These are phyloP conservation scores for Etheostoma nigrum DNA, from an alignment of 2,797 vertebrate genomes.

Conservation along the genomic window DNA sequence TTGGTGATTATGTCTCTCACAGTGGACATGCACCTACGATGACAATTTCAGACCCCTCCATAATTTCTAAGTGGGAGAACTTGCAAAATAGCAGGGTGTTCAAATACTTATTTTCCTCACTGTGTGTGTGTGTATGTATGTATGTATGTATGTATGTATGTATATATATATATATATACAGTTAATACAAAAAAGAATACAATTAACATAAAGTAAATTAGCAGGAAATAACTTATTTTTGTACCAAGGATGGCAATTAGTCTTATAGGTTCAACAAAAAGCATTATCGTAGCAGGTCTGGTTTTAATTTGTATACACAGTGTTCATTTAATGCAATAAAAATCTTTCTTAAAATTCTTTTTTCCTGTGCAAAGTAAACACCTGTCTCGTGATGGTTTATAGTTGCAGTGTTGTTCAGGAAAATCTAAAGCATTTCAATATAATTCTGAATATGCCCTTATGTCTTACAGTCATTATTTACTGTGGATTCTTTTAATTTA, in stretches of 20 bases:
- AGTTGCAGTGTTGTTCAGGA: slow-evolving; percentile 23
- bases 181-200: not conserved
- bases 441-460: slow-evolving; percentile 22
- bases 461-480: slow-evolving; percentile 35
- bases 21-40: too few species aligned
- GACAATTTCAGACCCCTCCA: too few species aligned
- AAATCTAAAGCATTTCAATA: slow-evolving; percentile 19
- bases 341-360: slow-evolving; percentile 47
- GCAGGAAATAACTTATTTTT: slow-evolving; percentile 38
- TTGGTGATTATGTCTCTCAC: too few species aligned
- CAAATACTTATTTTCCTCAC: too few species aligned
- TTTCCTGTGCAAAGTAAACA: slow-evolving; percentile 42
- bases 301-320: slow-evolving; percentile 60
- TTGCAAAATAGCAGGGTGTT: too few species aligned
- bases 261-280: slow-evolving; percentile 34
- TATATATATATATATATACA: not conserved
- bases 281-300: slow-evolving; percentile 50
- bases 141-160: too few species aligned
- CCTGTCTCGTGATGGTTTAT: slow-evolving; percentile 51
- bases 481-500: slow-evolving; percentile 21
- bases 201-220: slow-evolving; percentile 21
- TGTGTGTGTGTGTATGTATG: too few species aligned
- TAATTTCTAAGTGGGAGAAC: too few species aligned
- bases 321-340: slow-evolving; percentile 62
- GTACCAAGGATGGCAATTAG: slow-evolving; percentile 33